Percentiles rank a stretch among this genome's conserved stretches.
These are phyloP conservation scores for Eunapius fragilis DNA, from an alignment of 37 sponge, comb jelly and placozoan species.

Conservation along the genomic window DNA sequence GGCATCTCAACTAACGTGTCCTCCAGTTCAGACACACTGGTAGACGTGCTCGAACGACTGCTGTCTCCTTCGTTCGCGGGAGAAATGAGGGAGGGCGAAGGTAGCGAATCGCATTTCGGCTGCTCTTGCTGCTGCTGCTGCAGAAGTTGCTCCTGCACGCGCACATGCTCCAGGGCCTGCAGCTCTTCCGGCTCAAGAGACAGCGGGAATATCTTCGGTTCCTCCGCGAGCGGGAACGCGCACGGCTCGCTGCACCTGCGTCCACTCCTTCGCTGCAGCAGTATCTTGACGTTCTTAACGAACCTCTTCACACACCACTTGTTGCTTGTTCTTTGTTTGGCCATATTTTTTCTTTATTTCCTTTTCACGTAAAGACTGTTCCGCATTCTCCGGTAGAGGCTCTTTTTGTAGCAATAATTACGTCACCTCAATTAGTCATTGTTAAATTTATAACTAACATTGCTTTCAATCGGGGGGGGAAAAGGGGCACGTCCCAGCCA, in stretches of 20 bases:
- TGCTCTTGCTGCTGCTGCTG: background rate
- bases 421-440: background rate
- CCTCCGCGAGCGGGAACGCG: background rate
- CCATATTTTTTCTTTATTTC: background rate
- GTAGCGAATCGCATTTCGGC: background rate
- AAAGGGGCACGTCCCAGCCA: background rate
- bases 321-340: background rate
- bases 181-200: background rate
- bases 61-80: background rate
- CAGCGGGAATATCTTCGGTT: background rate
- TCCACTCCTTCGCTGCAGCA: background rate
- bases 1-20: constrained; percentile 3
- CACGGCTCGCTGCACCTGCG: background rate
- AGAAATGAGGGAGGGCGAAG: background rate
- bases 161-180: background rate
- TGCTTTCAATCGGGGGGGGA: background rate
- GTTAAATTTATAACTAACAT: background rate
- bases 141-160: background rate
- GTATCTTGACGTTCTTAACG: background rate
- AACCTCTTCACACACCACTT: background rate
- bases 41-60: background rate
- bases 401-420: background rate
- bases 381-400: background rate
- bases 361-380: background rate
- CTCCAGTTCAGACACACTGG: background rate